Base-by-base conservation (phyloP, 1,140 invertebrate species). In the Dreissena polymorpha region DNA sequence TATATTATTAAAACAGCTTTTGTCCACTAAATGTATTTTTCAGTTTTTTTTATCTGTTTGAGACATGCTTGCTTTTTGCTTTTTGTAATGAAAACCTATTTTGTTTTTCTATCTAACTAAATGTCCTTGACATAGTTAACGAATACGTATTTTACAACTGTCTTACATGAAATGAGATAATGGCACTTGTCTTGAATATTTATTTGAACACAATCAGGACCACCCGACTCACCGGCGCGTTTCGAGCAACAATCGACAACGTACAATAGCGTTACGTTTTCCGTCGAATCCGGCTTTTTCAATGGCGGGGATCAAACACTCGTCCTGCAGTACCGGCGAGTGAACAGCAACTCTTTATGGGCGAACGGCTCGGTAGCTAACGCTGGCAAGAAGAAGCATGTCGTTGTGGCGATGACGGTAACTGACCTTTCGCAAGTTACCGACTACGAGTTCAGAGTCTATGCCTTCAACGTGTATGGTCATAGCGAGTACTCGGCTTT, bases 281-380 rank as follows among this genome's bases (percentile, higher is more conserved):
- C 7, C 18, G 8, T 74, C 10, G 72, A 51, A 60, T 60, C 72
- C 8, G 72, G 72, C 7, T 74, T 74, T 16, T 74, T 60, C 25
- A 74, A 74, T 18, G 72, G 72, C 7, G 51, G 53, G 10, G 53
- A 18, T 39, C 72, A 74, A 21, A 74, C 72, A 8, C 16, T 74
- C 16, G 72, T 74, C 14, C 10, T 74, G 12, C 23, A 74, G 29
- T 27, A 74, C 63, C 57, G 50, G 18, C 12, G 23, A 13, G 13
- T 53, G 25, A 14, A 21, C 16, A 18, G 27, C 25, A 39, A 57
- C 18, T 74, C 21, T 16, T 23, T 12, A 18, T 74, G 72, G 72
- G 18, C 25, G 16, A 74, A 60, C 25, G 50, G 21, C n/a, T 39
- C 72, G n/a, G n/a, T 16, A 16, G 39, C 57, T 39, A 21, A 60